Evolutionary conservation across 1,140 invertebrate species (phyloP), one percentile per base, ranked within the genome.

Genomic region (Scaptomyza montana): DNA sequence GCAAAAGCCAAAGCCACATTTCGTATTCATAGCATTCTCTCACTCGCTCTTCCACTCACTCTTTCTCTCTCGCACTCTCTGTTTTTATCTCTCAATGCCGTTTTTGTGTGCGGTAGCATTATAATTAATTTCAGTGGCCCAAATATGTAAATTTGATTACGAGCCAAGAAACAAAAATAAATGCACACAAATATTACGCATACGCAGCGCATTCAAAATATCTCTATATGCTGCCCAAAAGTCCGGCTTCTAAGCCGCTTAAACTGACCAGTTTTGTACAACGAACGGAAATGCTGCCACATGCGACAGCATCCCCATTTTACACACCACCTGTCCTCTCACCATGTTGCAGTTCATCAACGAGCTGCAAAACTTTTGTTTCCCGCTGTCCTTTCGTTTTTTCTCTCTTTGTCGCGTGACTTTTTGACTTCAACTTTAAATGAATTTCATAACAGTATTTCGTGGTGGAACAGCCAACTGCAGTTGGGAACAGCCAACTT

Each of bases 71-170:
- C 3, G 43, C 45, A 3, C 54, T 2, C 3, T 43, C 30, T 39
- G 46, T 50, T 50, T 60, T 51, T 56, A 47, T 53, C 30, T 65
- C 30, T 46, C 28, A 50, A 49, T 77, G 12, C 57, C 64, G 47
- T 57, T 47, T 50, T 55, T 71, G 60, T 77, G 47, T 73, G 74
- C 66, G 69, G 74, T 50, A 60, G 82, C 51, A 87, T 81, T 87
- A 87, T 86, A 86, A 86, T 86, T 86, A 86, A 86, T 86, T 86
- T 87, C 54, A 71, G 63, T 77, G 76, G 67, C 64, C 82, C 78
- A 86, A 87, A 87, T 86, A 87, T 86, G 78, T 82, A 86, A 76
- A 87, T 87, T 86, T 81, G 70, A 82, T 73, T 81, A 73, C 78
- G 74, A 67, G 68, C 76, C 54, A 49, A 78, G 56, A 78, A 87